Evolutionary conservation across 2,888 invertebrate species (phyloP).

Genomic region (Apomyelois bistriatella): DNA sequence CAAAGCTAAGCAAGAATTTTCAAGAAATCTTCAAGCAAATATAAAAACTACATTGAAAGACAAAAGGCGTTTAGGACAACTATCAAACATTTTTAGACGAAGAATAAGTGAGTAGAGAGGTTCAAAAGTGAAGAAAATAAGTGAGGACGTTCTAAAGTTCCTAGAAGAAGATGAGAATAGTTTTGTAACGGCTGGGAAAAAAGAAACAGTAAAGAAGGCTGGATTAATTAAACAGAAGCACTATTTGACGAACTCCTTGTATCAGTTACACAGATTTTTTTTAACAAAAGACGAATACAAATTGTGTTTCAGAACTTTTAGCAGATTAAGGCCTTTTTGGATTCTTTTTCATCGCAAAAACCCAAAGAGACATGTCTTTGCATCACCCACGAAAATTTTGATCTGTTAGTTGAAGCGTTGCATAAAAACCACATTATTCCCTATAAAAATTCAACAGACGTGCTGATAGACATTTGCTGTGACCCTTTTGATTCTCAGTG

Average conservation of each 20-base stretch:
- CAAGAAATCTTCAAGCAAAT: neutral
- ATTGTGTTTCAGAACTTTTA: conserved; percentile 12
- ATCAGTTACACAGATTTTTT: conserved; percentile 12
- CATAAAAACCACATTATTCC: no score
- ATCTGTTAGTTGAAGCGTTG: neutral
- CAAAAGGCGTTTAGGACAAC: neutral
- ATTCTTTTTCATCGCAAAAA: conserved; percentile 5
- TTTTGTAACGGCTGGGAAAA: conserved; percentile 13
- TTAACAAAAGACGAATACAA: conserved; percentile 12
- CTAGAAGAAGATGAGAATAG: conserved; percentile 14
- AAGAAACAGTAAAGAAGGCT: conserved; percentile 7
- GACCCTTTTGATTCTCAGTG: conserved; percentile 1
- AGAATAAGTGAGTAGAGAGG: neutral
- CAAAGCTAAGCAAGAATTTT: conserved; percentile 2
- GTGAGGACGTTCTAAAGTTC: conserved; percentile 6
- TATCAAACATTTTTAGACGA: neutral
- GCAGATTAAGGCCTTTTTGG: conserved; percentile 3
- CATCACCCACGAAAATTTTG: conserved; percentile 1
- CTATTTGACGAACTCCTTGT: conserved; percentile 8
- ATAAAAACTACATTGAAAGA: neutral
- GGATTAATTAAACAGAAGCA: conserved; percentile 2
- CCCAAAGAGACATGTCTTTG: conserved; percentile 2
- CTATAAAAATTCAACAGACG: neutral
- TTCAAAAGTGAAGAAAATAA: neutral
- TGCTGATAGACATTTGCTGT: conserved; percentile 4